These are phyloP conservation scores for Pantelozetes paolii DNA, from an alignment of 2,888 invertebrate genomes.

Conservation along the genomic window DNA sequence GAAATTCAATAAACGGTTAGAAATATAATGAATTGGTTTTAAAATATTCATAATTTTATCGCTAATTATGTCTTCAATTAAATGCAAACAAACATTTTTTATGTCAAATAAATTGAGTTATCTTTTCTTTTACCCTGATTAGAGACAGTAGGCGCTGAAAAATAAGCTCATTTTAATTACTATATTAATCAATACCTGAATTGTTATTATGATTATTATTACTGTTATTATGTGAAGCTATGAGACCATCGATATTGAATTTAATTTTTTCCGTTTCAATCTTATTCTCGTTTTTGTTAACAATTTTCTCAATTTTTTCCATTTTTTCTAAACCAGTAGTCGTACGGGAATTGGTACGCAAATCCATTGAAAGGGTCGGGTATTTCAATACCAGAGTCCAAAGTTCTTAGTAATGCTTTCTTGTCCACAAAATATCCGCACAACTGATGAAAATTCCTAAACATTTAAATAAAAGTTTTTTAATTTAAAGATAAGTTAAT, in stretches of 20 bases:
- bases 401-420: background rate
- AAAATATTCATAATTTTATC: background rate
- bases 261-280: conserved; percentile 37
- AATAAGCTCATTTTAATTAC: too few relatives aligned
- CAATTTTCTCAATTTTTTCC: conserved; percentile 18
- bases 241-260: conserved; percentile 44
- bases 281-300: too few relatives aligned
- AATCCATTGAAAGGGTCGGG: too few relatives aligned
- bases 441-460: conserved; percentile 7
- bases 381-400: too few relatives aligned
- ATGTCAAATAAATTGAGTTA: too few relatives aligned
- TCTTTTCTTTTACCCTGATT: too few relatives aligned
- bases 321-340: conserved; percentile 2
- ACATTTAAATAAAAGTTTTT: conserved; percentile 9
- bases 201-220: too few relatives aligned
- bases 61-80: too few relatives aligned
- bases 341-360: conserved; percentile 38
- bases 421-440: background rate
- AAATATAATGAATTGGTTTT: background rate
- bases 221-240: conserved; percentile 29
- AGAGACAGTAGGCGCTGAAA: too few relatives aligned
- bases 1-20: background rate
- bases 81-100: too few relatives aligned
- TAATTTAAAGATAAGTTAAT: conserved; percentile 24
- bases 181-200: conserved; percentile 18